phyloP scores from a whole-genome alignment of 2,113 vertebrate genomes.

The Seriola dumerili region DNA sequence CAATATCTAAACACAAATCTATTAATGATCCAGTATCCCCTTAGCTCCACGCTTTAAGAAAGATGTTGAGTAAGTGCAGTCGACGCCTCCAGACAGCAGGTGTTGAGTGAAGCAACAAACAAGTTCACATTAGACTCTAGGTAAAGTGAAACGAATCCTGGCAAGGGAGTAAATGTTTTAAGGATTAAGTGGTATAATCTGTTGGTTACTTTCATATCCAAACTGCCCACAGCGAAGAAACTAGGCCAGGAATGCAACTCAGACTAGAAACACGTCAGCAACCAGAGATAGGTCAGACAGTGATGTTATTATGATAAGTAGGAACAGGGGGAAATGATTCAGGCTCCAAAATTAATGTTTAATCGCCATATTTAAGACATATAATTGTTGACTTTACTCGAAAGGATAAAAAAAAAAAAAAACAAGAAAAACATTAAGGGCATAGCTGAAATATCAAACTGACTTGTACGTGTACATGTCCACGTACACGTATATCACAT shows the following conservation, averaged over 20 bases:
- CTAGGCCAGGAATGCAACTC: constrained; percentile 32
- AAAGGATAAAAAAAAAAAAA: constrained; percentile 9
- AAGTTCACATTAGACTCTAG: constrained; percentile 5
- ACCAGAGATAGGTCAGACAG: constrained; percentile 29
- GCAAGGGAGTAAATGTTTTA: constrained; percentile 23
- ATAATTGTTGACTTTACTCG: background rate
- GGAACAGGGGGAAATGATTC: background rate
- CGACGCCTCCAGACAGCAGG: background rate
- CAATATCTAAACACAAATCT: background rate
- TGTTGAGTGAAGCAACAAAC: constrained; percentile 4
- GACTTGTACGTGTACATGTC: background rate
- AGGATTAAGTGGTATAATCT: constrained; percentile 58
- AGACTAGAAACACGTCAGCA: constrained; percentile 19
- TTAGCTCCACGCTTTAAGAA: background rate
- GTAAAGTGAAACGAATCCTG: constrained; percentile 21
- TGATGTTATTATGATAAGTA: constrained; percentile 7
- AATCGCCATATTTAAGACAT: constrained; percentile 5
- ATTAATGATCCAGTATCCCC: background rate
- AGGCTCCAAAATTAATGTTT: background rate
- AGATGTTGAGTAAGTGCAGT: background rate
- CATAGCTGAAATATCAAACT: constrained; percentile 6
- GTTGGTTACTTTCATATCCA: constrained; percentile 55
- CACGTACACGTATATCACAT: constrained; percentile 19
- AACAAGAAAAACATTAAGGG: background rate
- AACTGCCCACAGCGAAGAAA: constrained; percentile 48